These are phyloP conservation scores for Coenonympha arcania DNA, from an alignment of 2,888 invertebrate genomes.

Conservation along the genomic window DNA sequence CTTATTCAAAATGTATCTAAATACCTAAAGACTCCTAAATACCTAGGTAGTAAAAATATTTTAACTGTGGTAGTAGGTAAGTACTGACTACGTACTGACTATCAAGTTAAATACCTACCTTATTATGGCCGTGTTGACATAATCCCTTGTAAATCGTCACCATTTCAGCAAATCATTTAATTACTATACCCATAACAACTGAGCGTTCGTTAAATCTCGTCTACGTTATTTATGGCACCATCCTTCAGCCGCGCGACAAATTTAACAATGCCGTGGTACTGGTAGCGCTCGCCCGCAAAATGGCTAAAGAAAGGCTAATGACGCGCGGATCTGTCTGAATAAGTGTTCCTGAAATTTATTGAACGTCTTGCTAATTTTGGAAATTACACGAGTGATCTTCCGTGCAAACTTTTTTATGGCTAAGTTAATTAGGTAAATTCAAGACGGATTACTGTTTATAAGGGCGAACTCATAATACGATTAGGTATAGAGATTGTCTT, in stretches of 20 bases:
- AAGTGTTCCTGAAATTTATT: slow-evolving; percentile 56
- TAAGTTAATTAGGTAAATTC: too few species aligned
- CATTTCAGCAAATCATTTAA: not conserved
- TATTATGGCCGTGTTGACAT: not conserved
- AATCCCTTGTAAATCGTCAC: not conserved
- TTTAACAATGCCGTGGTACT: slow-evolving; percentile 65
- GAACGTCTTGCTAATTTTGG: slow-evolving; percentile 23
- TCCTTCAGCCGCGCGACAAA: slow-evolving; percentile 65
- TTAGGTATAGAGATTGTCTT: too few species aligned
- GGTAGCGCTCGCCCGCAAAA: slow-evolving; percentile 34
- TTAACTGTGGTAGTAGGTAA: too few species aligned
- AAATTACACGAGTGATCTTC: not conserved
- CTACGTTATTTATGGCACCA: slow-evolving; percentile 58
- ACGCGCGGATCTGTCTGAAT: slow-evolving; percentile 65
- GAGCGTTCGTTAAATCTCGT: slow-evolving; percentile 39
- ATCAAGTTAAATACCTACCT: too few species aligned
- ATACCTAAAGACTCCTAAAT: too few species aligned
- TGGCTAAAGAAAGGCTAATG: slow-evolving; percentile 51
- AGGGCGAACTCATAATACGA: too few species aligned
- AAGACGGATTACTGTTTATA: too few species aligned
- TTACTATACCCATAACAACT: slow-evolving; percentile 5
- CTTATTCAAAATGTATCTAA: too few species aligned
- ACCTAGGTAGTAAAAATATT: too few species aligned
- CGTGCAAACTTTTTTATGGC: too few species aligned
- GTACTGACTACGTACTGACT: too few species aligned